Evolutionary conservation across 2,113 vertebrate species (phyloP).

Genomic region (Bettongia penicillata): DNA sequence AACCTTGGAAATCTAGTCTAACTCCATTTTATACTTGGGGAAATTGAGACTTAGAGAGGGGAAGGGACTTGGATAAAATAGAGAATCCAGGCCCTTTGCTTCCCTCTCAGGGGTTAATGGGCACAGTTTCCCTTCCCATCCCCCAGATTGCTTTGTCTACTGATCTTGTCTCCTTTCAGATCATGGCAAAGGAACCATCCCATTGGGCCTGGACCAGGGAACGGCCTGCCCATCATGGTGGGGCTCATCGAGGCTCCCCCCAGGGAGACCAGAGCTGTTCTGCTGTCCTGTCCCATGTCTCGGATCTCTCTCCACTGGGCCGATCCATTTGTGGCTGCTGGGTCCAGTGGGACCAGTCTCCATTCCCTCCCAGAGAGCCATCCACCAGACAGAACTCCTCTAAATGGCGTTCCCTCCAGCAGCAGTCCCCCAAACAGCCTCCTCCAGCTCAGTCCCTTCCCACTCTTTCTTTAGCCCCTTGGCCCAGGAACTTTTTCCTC

Average conservation of each 20-base stretch:
- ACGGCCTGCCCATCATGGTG: slow-evolving; percentile 70
- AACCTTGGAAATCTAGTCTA: background rate
- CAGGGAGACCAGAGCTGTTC: background rate
- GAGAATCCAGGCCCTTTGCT: background rate
- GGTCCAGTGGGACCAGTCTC: background rate
- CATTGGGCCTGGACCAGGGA: slow-evolving; percentile 80
- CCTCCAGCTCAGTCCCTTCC: background rate
- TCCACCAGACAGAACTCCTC: background rate
- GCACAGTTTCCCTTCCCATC: background rate
- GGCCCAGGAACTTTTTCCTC: slow-evolving; percentile 9
- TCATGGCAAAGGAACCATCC: slow-evolving; percentile 73
- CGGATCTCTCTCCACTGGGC: slow-evolving; percentile 32
- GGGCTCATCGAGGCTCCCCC: slow-evolving; percentile 64
- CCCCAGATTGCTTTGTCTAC: background rate
- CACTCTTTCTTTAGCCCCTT: background rate
- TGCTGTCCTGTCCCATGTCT: slow-evolving; percentile 29
- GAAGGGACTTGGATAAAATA: background rate
- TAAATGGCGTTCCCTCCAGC: background rate
- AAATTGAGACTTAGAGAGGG: background rate
- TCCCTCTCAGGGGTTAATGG: background rate
- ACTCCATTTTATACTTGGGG: background rate
- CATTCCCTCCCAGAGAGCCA: background rate
- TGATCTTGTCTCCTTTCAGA: slow-evolving; percentile 51
- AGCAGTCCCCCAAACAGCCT: background rate
- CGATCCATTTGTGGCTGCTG: slow-evolving; percentile 66